A percentile compares a stretch with the other conserved stretches of the same genome.
Evolutionary conservation across 2,113 vertebrate genomes (phyloP).

Genomic region (Bettongia penicillata): DNA sequence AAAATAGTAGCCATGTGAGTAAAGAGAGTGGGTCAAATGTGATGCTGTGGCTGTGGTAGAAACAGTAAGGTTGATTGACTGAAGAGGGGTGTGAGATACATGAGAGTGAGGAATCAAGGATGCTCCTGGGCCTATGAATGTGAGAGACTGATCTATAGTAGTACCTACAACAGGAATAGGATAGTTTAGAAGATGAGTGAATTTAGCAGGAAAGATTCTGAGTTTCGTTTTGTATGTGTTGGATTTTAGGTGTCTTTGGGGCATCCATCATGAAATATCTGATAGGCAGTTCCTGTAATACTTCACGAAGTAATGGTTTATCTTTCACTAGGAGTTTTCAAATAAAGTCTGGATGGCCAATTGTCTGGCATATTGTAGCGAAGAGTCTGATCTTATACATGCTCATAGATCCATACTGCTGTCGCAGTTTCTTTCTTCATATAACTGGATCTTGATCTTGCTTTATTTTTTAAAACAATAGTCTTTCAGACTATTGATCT

Average conservation of each 20-base stretch:
- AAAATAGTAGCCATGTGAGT: not conserved
- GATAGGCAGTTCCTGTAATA: not conserved
- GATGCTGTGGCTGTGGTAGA: not conserved
- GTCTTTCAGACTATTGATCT: not conserved
- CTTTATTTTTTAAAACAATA: not conserved
- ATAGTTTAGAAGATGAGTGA: not conserved
- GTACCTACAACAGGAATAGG: not conserved
- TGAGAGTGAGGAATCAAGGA: not conserved
- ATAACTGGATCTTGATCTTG: not conserved
- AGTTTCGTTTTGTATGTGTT: not conserved
- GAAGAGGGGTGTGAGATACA: not conserved
- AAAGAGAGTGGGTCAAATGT: not conserved
- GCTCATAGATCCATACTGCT: not conserved
- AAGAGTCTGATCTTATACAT: not conserved
- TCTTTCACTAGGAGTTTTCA: not conserved
- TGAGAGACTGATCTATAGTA: not conserved
- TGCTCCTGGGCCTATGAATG: not conserved
- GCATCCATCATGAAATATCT: not conserved
- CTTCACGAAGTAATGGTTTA: not conserved
- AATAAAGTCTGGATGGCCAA: not conserved
- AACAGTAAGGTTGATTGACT: not conserved
- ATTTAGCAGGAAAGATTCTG: not conserved
- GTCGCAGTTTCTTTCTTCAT: not conserved
- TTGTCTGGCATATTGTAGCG: not conserved
- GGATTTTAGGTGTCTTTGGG: not conserved